phyloP scores from a whole-genome alignment of 1,140 invertebrate genomes.

The Xylocopa sonorina region DNA sequence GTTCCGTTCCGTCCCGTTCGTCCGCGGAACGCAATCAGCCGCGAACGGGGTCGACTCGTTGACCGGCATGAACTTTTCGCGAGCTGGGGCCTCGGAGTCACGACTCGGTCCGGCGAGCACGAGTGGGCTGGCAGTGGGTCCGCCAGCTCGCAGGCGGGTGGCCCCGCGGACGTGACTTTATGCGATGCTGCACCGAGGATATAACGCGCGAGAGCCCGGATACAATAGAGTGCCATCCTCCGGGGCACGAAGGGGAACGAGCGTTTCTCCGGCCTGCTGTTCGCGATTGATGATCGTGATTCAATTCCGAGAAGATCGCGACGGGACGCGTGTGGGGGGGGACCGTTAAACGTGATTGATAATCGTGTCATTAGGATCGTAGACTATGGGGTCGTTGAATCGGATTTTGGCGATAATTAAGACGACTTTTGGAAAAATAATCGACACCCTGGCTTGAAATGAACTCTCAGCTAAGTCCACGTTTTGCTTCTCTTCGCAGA shows the following conservation, averaged over 20 bases:
- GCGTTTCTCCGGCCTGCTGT: slow-evolving; percentile 23
- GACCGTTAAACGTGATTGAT: slow-evolving; percentile 19
- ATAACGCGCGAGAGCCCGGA: slow-evolving; percentile 65
- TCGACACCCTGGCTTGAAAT: no score
- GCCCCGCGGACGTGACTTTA: slow-evolving; percentile 72
- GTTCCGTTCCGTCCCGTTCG: background rate
- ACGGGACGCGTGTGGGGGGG: background rate
- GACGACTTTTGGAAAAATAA: no score
- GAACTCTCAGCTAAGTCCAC: background rate
- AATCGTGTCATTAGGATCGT: background rate
- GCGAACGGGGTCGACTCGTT: slow-evolving; percentile 45
- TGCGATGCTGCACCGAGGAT: slow-evolving; percentile 57
- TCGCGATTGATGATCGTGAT: slow-evolving; percentile 46
- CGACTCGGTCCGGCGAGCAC: slow-evolving; percentile 67
- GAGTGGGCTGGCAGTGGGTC: slow-evolving; percentile 66
- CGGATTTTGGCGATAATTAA: no score
- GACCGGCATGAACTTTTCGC: slow-evolving; percentile 61
- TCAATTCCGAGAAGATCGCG: slow-evolving; percentile 37
- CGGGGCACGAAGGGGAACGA: slow-evolving; percentile 29
- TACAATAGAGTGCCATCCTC: slow-evolving; percentile 65
- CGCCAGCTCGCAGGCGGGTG: slow-evolving; percentile 56
- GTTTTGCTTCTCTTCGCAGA: background rate
- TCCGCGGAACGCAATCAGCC: slow-evolving; percentile 28
- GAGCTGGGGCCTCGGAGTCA: slow-evolving; percentile 55
- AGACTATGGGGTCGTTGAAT: no score